phyloP scores from a whole-genome alignment of 2,888 invertebrate species.

The Lumbricus terrestris region DNA sequence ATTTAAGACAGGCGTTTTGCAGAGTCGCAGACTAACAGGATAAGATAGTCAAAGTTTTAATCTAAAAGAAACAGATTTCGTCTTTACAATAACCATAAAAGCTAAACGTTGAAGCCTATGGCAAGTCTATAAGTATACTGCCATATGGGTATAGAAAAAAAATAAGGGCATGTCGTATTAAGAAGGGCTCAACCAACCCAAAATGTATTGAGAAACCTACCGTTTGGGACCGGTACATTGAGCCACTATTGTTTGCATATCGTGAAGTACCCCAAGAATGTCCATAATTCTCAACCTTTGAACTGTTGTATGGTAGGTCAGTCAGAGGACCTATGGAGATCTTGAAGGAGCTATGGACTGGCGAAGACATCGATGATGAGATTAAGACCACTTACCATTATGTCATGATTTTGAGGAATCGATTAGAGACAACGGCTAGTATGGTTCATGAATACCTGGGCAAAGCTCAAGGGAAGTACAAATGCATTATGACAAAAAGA shows the following conservation, averaged over 20 bases:
- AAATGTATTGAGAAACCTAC: background rate
- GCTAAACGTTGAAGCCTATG: no score
- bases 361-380: background rate
- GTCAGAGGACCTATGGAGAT: background rate
- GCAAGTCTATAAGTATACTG: no score
- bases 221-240: background rate
- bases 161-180: no score
- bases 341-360: no score
- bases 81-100: no score
- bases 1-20: no score
- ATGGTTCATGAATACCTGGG: background rate
- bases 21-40: no score
- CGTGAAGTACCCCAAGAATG: background rate
- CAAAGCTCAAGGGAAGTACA: background rate
- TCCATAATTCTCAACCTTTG: background rate
- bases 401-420: background rate
- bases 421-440: background rate
- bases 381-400: background rate
- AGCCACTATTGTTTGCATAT: background rate
- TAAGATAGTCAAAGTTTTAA: no score
- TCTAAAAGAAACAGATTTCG: no score
- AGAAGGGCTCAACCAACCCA: no score
- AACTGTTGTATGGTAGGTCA: background rate
- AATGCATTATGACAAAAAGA: background rate
- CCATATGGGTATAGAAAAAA: no score